Evolutionary conservation across 2,888 invertebrate genomes (phyloP).

Genomic region (Folsomia manolachei): DNA sequence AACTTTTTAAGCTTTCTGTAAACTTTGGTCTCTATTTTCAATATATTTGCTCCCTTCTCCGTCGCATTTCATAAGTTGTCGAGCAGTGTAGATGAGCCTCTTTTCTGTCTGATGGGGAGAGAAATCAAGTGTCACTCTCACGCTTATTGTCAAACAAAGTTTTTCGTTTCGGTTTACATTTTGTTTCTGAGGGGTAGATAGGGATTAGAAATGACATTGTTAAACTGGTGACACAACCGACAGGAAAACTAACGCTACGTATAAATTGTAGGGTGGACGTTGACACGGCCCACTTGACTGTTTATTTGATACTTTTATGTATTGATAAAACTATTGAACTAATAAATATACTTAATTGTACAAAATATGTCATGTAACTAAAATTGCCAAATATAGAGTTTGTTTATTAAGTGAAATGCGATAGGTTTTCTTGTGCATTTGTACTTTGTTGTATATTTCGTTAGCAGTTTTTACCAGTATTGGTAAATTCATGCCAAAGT

Average conservation of each 20-base stretch:
- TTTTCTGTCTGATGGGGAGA: not conserved
- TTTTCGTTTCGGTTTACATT: not conserved
- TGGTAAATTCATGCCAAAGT: too few relatives aligned
- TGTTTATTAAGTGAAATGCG: too few relatives aligned
- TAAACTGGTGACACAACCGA: not conserved
- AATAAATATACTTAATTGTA: too few relatives aligned
- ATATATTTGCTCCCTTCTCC: not conserved
- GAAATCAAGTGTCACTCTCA: conserved; percentile 5
- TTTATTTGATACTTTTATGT: conserved; percentile 6
- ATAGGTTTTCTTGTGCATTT: too few relatives aligned
- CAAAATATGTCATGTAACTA: too few relatives aligned
- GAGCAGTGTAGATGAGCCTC: not conserved
- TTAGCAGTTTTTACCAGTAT: too few relatives aligned
- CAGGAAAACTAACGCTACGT: too few relatives aligned
- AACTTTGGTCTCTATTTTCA: not conserved
- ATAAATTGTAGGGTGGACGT: not conserved
- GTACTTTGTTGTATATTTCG: too few relatives aligned
- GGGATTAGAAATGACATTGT: too few relatives aligned
- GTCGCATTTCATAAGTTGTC: not conserved
- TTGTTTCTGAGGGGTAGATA: too few relatives aligned
- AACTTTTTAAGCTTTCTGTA: conserved; percentile 12
- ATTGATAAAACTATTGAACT: conserved; percentile 21
- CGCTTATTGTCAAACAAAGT: conserved; percentile 7
- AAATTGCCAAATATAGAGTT: too few relatives aligned
- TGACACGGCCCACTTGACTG: not conserved